phyloP scores from a whole-genome alignment of 2,888 invertebrate genomes.

The Drosophila basisetae region DNA sequence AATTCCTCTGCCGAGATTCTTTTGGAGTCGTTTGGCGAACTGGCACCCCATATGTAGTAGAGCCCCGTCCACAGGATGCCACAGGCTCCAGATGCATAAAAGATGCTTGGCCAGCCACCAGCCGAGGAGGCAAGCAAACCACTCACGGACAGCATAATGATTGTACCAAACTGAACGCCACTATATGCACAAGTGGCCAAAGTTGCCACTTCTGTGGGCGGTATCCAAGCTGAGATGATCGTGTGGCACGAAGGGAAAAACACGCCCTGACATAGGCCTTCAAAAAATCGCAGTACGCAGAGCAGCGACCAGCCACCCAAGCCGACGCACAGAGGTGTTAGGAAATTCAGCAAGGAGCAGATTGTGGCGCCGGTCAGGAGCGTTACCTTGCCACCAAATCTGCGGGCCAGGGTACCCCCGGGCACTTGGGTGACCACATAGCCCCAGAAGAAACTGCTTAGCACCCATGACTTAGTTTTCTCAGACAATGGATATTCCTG shows the following conservation, averaged over 20 bases:
- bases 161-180: constrained; percentile 92
- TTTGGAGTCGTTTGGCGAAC: constrained; percentile 88
- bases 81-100: constrained; percentile 89
- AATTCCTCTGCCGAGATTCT: constrained; percentile 88
- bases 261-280: constrained; percentile 89
- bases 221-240: constrained; percentile 90
- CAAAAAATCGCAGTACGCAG: constrained; percentile 87
- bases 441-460: constrained; percentile 90
- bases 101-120: constrained; percentile 92
- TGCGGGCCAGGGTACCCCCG: constrained; percentile 89
- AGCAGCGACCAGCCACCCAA: constrained; percentile 88
- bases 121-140: constrained; percentile 90
- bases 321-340: constrained; percentile 89
- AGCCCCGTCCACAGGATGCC: constrained; percentile 89
- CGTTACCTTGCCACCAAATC: constrained; percentile 89
- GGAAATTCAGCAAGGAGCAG: constrained; percentile 88
- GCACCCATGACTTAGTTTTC: constrained; percentile 86
- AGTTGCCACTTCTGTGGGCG: constrained; percentile 88
- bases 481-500: constrained; percentile 88
- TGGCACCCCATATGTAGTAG: constrained; percentile 89
- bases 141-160: constrained; percentile 90
- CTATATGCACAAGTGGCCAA: constrained; percentile 89
- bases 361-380: constrained; percentile 87
- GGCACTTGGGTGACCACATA: constrained; percentile 88
- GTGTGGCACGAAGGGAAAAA: constrained; percentile 89